phyloP scores from a whole-genome alignment of 2,888 invertebrate genomes.

The Periphyllus acericola region DNA sequence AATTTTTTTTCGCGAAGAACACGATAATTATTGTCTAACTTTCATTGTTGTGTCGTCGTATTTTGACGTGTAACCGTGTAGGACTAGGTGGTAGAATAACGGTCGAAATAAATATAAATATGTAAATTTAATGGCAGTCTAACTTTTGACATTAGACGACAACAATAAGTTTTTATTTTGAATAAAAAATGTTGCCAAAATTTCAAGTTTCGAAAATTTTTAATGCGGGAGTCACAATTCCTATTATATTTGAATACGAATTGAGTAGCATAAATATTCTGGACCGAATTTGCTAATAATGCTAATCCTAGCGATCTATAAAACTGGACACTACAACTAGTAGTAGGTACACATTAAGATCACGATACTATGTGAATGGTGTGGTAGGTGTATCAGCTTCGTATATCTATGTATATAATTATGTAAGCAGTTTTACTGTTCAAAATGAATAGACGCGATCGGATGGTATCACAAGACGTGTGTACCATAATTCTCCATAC shows the following conservation, averaged over 20 bases:
- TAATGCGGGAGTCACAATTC: not conserved
- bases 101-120: not conserved
- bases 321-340: not conserved
- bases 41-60: not conserved
- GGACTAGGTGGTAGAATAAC: not conserved
- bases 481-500: not conserved
- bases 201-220: not conserved
- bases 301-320: no score
- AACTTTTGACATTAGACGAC: not conserved
- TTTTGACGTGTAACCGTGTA: not conserved
- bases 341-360: not conserved
- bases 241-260: not conserved
- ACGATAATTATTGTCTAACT: not conserved
- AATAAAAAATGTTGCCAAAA: slow-evolving; percentile 8
- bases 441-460: not conserved
- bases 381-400: no score
- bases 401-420: not conserved
- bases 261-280: not conserved
- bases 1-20: not conserved
- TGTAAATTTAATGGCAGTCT: not conserved
- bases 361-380: no score
- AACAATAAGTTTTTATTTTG: not conserved
- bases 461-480: not conserved
- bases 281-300: no score
- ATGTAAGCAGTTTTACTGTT: no score